These are phyloP conservation scores for Oedothorax gibbosus DNA, from an alignment of 1,140 invertebrate species.

Conservation along the genomic window DNA sequence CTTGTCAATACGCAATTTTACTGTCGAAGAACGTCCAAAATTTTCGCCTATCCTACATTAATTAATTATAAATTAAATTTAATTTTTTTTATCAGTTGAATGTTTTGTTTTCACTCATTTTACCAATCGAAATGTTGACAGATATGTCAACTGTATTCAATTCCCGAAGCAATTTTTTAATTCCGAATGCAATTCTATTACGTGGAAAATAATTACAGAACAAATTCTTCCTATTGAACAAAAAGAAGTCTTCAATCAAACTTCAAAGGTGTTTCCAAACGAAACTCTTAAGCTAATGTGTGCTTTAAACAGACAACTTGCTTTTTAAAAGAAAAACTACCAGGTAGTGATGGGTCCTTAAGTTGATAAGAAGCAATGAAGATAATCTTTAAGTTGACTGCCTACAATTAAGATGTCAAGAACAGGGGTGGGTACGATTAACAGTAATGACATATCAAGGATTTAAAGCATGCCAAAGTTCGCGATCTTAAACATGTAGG, in stretches of 20 bases:
- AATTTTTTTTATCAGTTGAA: too few relatives aligned
- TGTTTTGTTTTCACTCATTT: too few relatives aligned
- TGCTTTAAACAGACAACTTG: slow-evolving; percentile 1
- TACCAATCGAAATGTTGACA: too few relatives aligned
- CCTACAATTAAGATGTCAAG: slow-evolving; percentile 42
- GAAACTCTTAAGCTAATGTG: slow-evolving; percentile 7
- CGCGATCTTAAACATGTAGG: slow-evolving; percentile 17
- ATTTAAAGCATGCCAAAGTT: slow-evolving; percentile 29
- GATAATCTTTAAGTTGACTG: not conserved
- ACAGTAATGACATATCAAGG: slow-evolving; percentile 31
- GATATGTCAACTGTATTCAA: too few relatives aligned
- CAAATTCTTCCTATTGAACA: too few relatives aligned
- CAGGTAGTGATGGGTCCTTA: slow-evolving; percentile 1
- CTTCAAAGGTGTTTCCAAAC: slow-evolving; percentile 23
- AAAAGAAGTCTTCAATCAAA: not conserved
- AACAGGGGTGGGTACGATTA: slow-evolving; percentile 9
- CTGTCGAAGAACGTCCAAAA: too few relatives aligned
- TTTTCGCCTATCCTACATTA: too few relatives aligned
- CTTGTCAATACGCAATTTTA: too few relatives aligned
- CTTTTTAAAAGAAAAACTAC: slow-evolving; percentile 27
- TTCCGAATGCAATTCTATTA: too few relatives aligned
- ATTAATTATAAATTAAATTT: too few relatives aligned
- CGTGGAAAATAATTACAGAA: too few relatives aligned
- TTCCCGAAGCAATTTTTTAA: too few relatives aligned
- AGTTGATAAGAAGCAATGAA: slow-evolving; percentile 15